Evolutionary conservation across 2,797 vertebrate genomes (phyloP).

Genomic region (Mycteria americana): DNA sequence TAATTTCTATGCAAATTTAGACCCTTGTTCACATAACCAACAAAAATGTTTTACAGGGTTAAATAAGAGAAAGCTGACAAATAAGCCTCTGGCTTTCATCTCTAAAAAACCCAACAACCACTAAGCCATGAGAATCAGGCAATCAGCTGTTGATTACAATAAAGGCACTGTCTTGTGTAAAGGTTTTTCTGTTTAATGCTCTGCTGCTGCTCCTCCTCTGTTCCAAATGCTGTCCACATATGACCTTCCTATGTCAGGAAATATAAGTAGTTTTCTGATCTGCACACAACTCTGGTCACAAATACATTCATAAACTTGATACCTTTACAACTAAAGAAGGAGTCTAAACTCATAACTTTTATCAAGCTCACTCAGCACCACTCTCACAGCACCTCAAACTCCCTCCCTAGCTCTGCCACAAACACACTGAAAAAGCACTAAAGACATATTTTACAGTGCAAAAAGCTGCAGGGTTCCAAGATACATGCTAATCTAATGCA

Average conservation of each 20-base stretch:
- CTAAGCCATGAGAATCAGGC: neutral
- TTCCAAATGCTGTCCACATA: neutral
- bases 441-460: neutral
- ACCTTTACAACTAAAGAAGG: neutral
- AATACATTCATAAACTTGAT: neutral
- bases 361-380: neutral
- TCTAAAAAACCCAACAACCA: neutral
- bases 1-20: neutral
- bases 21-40: neutral
- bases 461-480: neutral
- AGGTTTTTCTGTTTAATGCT: neutral
- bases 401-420: neutral
- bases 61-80: neutral
- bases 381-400: neutral
- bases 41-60: neutral
- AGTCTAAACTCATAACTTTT: neutral
- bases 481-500: neutral
- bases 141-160: neutral
- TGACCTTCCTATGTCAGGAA: neutral
- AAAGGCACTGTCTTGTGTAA: neutral
- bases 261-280: fast-evolving
- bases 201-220: neutral
- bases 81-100: neutral
- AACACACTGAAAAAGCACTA: neutral
- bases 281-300: neutral